A percentile compares a stretch with the other conserved stretches of the same genome.
Conservation (phyloP, 2,113 vertebrate genomes). For the Eublepharis macularius region DNA sequence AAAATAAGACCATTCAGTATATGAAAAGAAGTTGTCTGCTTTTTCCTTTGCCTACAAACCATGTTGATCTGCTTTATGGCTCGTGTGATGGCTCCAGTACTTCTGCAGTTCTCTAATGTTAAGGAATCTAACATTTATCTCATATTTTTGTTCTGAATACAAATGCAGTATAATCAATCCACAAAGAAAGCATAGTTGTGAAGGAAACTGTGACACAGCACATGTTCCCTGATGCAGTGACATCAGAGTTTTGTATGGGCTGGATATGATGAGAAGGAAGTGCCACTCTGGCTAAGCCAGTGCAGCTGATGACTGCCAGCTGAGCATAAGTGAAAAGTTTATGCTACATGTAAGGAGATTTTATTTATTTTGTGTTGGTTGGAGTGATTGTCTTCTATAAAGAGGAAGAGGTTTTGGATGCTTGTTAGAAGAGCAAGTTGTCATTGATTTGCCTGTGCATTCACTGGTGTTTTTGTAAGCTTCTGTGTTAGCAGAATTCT, state of each 20-base stretch:
- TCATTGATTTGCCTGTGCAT: neutral
- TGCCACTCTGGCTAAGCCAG: too few relatives aligned
- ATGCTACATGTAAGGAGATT: neutral
- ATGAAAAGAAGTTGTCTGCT: constrained; percentile 12
- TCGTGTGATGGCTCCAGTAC: constrained; percentile 15
- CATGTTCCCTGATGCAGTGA: neutral
- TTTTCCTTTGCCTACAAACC: constrained; percentile 16
- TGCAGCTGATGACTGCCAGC: neutral
- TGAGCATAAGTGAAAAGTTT: neutral
- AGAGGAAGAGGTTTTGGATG: neutral
- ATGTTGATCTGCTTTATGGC: neutral
- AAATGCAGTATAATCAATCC: neutral
- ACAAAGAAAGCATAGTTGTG: neutral
- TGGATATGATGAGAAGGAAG: neutral
- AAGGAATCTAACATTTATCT: constrained; percentile 12
- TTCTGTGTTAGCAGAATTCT: neutral
- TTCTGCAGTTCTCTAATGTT: neutral
- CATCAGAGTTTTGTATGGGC: neutral
- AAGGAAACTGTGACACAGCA: neutral
- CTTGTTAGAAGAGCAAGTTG: neutral
- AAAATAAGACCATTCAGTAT: constrained; percentile 24
- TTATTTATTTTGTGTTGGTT: neutral
- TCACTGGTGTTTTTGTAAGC: neutral
- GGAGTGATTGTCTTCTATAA: neutral
- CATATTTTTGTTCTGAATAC: neutral